Evolutionary conservation across 2,888 invertebrate species (phyloP).

Genomic region (Micropterix aruncella): DNA sequence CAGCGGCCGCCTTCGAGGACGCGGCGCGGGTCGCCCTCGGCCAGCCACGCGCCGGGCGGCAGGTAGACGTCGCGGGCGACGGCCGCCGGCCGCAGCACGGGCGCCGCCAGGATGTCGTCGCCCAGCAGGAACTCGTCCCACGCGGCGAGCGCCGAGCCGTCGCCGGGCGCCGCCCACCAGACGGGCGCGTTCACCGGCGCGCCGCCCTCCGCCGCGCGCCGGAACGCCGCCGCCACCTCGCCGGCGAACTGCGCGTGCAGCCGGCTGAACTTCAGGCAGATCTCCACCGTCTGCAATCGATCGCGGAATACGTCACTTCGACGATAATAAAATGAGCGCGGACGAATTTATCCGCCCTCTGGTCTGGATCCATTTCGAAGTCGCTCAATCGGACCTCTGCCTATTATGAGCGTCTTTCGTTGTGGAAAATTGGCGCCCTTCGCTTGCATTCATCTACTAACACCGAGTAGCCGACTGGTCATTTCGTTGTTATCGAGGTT

Average conservation of each 20-base stretch:
- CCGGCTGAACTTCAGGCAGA: conserved; percentile 39
- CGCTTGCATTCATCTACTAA: no score
- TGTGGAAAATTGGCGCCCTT: no score
- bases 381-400: no score
- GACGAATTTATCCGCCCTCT: no score
- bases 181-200: conserved; percentile 56
- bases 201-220: conserved; percentile 31
- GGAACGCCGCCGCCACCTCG: conserved; percentile 36
- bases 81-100: conserved; percentile 50
- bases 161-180: conserved; percentile 59
- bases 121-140: conserved; percentile 66
- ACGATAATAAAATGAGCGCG: no score
- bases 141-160: conserved; percentile 31
- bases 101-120: conserved; percentile 63
- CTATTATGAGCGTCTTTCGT: no score
- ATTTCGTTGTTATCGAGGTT: no score
- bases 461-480: no score
- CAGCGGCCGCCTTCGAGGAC: conserved; percentile 42
- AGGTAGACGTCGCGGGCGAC: conserved; percentile 55
- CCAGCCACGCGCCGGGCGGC: conserved; percentile 60
- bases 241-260: conserved; percentile 40
- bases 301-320: conserved; percentile 15
- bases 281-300: conserved; percentile 40
- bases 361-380: no score
- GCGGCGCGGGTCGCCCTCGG: conserved; percentile 33